Conservation (phyloP, 2,797 vertebrate genomes). For the Enteromius fasciolatus region DNA sequence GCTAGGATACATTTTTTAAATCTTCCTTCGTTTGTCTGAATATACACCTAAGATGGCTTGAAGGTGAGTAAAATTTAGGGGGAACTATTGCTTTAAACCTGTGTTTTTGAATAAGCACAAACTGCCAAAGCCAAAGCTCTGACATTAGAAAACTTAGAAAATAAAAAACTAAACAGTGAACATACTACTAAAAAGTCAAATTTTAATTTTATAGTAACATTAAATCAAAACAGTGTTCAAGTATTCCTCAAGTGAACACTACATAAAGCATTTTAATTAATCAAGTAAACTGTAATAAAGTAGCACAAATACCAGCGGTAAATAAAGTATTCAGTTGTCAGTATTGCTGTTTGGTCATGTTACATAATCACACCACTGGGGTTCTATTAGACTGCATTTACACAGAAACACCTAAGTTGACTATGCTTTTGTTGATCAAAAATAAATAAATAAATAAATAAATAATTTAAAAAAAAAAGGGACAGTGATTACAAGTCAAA, state of each 20-base stretch:
- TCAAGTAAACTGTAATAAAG: neutral
- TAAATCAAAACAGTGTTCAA: neutral
- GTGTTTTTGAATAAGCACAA: too few relatives aligned
- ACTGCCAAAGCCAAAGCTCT: too few relatives aligned
- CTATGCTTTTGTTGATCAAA: neutral
- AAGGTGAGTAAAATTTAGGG: too few relatives aligned
- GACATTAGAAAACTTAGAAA: neutral
- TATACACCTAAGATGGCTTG: too few relatives aligned
- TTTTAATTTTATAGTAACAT: neutral
- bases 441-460: neutral
- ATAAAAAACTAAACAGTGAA: neutral
- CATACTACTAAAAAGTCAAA: neutral
- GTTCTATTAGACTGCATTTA: neutral
- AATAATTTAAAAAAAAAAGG: neutral
- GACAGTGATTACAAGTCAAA: neutral
- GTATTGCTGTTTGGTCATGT: neutral
- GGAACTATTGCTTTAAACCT: too few relatives aligned
- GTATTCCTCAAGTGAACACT: neutral
- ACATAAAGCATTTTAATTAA: neutral
- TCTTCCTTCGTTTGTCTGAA: too few relatives aligned
- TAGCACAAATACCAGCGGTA: too few relatives aligned
- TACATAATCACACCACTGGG: too few relatives aligned
- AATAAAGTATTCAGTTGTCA: neutral
- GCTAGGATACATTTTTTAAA: too few relatives aligned
- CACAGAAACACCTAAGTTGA: neutral